A percentile compares a stretch with the other conserved stretches of the same genome.
phyloP scores from a whole-genome alignment of 2,888 invertebrate species.

The Vanessa cardui region DNA sequence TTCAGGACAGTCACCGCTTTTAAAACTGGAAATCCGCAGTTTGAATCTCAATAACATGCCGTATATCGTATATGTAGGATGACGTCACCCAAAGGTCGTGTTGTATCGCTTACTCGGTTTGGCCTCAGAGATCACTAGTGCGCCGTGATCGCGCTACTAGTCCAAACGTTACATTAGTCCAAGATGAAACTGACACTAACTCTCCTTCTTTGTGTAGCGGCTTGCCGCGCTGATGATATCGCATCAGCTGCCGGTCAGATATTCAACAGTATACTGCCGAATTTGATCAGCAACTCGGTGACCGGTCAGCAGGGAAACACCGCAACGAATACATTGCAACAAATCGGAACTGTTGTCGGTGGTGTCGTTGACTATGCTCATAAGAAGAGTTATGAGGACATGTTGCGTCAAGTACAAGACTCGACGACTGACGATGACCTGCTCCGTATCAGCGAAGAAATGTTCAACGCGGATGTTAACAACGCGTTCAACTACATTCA shows the following conservation, averaged over 20 bases:
- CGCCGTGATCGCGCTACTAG: conserved; percentile 66
- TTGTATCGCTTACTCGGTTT: conserved; percentile 59
- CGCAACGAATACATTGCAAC: conserved; percentile 68
- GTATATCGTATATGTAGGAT: conserved; percentile 59
- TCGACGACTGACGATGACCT: conserved; percentile 86
- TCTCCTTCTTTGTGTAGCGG: conserved; percentile 58
- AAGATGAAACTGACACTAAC: conserved; percentile 66
- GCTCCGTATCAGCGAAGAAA: conserved; percentile 86
- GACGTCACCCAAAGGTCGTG: conserved; percentile 78
- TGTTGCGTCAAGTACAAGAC: conserved; percentile 72
- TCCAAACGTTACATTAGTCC: conserved; percentile 59
- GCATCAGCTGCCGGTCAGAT: conserved; percentile 75
- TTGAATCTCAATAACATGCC: conserved; percentile 67
- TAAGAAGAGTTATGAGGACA: conserved; percentile 76
- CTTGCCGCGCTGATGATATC: conserved; percentile 66
- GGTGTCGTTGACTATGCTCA: conserved; percentile 77
- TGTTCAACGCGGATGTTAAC: conserved; percentile 88
- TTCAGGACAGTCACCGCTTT: conserved; percentile 54
- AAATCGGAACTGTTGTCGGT: conserved; percentile 76
- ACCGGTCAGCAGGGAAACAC: conserved; percentile 70
- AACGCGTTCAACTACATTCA: conserved; percentile 88
- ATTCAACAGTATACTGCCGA: conserved; percentile 73
- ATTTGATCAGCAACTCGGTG: conserved; percentile 66
- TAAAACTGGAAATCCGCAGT: conserved; percentile 67
- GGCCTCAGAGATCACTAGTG: conserved; percentile 73